phyloP scores from a whole-genome alignment of 1,140 invertebrate genomes.

The Argopecten irradians region DNA sequence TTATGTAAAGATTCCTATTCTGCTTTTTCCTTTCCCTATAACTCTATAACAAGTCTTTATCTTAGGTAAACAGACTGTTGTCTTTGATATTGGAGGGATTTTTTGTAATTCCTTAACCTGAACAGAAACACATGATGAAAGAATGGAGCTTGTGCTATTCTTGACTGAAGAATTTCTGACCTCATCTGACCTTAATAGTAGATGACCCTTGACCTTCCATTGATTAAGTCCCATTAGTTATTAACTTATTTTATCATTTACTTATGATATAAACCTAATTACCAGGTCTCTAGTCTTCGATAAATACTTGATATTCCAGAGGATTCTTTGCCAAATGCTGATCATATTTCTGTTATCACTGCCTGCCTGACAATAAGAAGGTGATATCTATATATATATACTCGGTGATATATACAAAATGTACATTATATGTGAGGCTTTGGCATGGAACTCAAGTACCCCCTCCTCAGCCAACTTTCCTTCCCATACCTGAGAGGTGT shows the following conservation, averaged over 20 bases:
- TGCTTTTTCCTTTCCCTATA: neutral
- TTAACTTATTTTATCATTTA: neutral
- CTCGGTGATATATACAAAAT: neutral
- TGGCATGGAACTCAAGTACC: neutral
- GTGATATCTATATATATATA: neutral
- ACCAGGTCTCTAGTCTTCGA: neutral
- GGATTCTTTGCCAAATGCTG: neutral
- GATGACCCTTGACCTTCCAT: neutral
- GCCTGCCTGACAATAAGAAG: neutral
- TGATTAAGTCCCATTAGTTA: neutral
- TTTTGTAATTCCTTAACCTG: neutral
- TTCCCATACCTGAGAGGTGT: neutral
- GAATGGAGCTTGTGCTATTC: neutral
- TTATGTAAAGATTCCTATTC: neutral
- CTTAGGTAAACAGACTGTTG: neutral
- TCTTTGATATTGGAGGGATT: neutral
- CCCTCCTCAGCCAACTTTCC: neutral
- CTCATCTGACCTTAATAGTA: neutral
- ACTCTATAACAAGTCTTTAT: too few species aligned
- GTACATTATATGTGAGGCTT: neutral
- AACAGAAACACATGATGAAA: neutral
- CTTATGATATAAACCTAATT: neutral
- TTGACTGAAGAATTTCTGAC: neutral
- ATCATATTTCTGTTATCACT: neutral
- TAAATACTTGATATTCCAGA: neutral